Percentiles rank a stretch among this genome's conserved stretches.
These are phyloP conservation scores for Macrosiphum euphorbiae DNA, from an alignment of 2,888 invertebrate species.

Conservation along the genomic window DNA sequence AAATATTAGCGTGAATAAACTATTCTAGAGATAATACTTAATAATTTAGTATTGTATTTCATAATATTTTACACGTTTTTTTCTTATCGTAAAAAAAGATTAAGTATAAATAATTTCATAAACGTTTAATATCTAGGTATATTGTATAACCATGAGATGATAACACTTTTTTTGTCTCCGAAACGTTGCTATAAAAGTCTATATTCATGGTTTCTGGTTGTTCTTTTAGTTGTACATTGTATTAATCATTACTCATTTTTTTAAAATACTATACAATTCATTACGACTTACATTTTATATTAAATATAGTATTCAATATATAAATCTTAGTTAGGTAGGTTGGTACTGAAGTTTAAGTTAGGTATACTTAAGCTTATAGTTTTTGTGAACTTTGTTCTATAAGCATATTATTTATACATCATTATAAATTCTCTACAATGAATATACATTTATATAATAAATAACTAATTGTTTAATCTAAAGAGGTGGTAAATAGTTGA, in stretches of 20 bases:
- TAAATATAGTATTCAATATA: not conserved
- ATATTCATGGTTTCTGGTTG: not conserved
- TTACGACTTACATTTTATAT: not conserved
- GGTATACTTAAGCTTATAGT: not conserved
- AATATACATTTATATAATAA: not conserved
- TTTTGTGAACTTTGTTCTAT: not conserved
- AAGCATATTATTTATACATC: not conserved
- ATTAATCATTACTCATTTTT: not conserved
- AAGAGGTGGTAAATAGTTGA: not conserved
- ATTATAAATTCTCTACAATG: not conserved
- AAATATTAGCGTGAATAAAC: not conserved
- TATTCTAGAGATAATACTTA: not conserved
- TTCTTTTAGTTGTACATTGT: not conserved
- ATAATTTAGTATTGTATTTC: not conserved
- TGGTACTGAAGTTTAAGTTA: not conserved
- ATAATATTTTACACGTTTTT: not conserved
- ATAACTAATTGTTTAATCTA: not conserved
- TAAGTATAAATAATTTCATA: conserved; percentile 14
- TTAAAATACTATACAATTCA: not conserved
- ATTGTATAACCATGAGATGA: not conserved
- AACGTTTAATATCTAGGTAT: conserved; percentile 3
- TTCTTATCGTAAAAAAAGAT: not conserved
- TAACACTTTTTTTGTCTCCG: not conserved
- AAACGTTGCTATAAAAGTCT: not conserved
- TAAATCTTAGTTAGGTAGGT: not conserved